These are phyloP conservation scores for Cecidostiba fungosa DNA, from an alignment of 2,888 invertebrate genomes.

Conservation along the genomic window DNA sequence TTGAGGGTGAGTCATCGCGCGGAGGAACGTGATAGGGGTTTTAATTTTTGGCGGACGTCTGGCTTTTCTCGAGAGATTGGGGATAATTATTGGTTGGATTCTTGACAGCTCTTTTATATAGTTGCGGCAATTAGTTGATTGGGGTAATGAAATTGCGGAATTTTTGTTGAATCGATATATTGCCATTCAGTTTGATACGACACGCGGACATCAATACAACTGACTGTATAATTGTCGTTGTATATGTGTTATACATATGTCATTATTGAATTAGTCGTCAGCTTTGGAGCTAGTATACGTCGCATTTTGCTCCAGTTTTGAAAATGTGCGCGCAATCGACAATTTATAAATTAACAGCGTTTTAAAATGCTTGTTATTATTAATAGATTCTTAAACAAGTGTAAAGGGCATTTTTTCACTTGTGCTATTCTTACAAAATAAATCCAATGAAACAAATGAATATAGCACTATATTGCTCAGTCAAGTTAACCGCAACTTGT, in stretches of 20 bases:
- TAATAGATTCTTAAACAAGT: not conserved
- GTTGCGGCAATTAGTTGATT: not conserved
- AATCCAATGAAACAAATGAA: not conserved
- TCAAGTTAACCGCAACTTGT: too few species aligned
- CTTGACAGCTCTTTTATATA: not conserved
- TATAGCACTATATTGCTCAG: too few species aligned
- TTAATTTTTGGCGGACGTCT: not conserved
- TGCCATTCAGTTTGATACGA: not conserved
- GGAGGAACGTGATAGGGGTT: not conserved
- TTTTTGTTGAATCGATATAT: not conserved
- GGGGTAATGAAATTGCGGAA: not conserved
- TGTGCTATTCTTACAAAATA: not conserved
- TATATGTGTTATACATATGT: not conserved
- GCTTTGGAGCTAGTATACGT: not conserved
- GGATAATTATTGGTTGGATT: too few species aligned
- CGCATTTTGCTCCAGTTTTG: not conserved
- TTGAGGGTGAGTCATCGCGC: not conserved
- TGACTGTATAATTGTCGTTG: not conserved
- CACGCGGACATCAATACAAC: not conserved
- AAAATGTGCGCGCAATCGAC: not conserved
- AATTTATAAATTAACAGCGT: not conserved
- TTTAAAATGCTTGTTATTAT: not conserved
- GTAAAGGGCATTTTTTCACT: not conserved
- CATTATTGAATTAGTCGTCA: not conserved
- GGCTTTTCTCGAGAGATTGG: not conserved